Base-by-base conservation (phyloP, 2,113 vertebrate species). In the Eleginops maclovinus region DNA sequence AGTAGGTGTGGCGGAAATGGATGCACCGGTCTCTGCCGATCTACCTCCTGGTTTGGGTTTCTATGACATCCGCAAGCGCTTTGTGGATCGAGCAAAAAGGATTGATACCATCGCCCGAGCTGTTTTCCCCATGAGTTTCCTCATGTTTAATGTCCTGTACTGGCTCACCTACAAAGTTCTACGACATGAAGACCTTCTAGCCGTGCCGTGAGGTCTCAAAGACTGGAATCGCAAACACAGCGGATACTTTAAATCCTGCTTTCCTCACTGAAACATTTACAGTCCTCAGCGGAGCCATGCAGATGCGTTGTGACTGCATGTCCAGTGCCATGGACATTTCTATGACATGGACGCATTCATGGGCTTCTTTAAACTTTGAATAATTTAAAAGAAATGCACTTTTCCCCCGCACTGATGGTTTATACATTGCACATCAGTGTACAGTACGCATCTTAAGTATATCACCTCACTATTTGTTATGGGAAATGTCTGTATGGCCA, bases 91-190 rank as follows among this genome's bases (percentile, higher is more conserved):
- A 2, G 97, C 97, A 12, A 98, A 97, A 81, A 94, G 96, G 82
- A 99, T 99, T 11, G 97, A 99, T 78, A 98, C 97, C 60, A 83
- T 99, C 78, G 97, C 97, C 53, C 75, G 96, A 13, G 97, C 97
- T 0, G 82, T 96, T 83, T 99, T 99, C 81, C 98, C 98, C 47
- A 96, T 99, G 89, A 95, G 96, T 75, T 99, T 99, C 89, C 95
- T 99, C 60, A 87, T 97, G 84, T 99, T 99, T 86, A 99, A 99
- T 6, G 91, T 98, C 73, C 96, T 99, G 88, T 99, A 99, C 89
- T 99, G 98, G 97, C 92, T 98, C 0, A 87, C 97, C 56, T 98
- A 97, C 93, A 98, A 98, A 94, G 96, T 99, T 64, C 92, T 99
- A 72, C 91, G 90, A 53, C 95, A 95, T 0, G 96, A 98, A 88